Evolutionary conservation across 1,140 invertebrate genomes (phyloP).

Genomic region (Brevipalpus yothersi): DNA sequence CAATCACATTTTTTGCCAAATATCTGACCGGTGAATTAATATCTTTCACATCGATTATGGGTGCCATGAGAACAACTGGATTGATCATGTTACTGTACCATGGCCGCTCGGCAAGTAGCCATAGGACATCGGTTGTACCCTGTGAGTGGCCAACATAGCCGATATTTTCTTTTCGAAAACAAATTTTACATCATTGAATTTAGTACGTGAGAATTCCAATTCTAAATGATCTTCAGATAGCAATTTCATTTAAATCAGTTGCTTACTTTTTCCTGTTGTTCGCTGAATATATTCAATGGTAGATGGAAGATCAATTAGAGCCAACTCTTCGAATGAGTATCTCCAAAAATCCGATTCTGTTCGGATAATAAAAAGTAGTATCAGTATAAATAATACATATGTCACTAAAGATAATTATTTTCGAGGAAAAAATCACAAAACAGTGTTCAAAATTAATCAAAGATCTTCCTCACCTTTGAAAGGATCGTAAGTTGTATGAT

Average conservation of each 20-base stretch:
- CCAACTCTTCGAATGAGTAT: slow-evolving; percentile 19
- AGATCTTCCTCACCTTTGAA: background rate
- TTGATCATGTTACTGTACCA: slow-evolving; percentile 32
- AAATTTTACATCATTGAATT: too few species aligned
- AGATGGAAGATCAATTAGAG: slow-evolving; percentile 22
- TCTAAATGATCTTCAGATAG: too few species aligned
- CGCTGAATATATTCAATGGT: slow-evolving; percentile 22
- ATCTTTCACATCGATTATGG: slow-evolving; percentile 40
- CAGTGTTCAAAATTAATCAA: background rate
- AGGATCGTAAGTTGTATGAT: slow-evolving; percentile 9
- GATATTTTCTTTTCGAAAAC: slow-evolving; percentile 28
- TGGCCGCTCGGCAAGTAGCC: slow-evolving; percentile 31
- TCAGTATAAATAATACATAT: too few species aligned
- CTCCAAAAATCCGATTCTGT: slow-evolving; percentile 20
- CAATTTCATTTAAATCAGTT: too few species aligned
- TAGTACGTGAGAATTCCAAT: too few species aligned
- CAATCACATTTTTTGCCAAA: slow-evolving; percentile 6
- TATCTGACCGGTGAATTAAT: slow-evolving; percentile 33
- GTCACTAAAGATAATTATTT: too few species aligned
- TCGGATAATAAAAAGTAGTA: too few species aligned
- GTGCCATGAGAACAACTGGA: slow-evolving; percentile 36
- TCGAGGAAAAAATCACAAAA: background rate
- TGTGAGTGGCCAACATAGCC: slow-evolving; percentile 39
- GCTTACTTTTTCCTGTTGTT: slow-evolving; percentile 24
- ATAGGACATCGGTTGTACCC: slow-evolving; percentile 35